Evolutionary conservation across 2,888 invertebrate genomes (phyloP).

Genomic region (Aleiodes leptofemur): DNA sequence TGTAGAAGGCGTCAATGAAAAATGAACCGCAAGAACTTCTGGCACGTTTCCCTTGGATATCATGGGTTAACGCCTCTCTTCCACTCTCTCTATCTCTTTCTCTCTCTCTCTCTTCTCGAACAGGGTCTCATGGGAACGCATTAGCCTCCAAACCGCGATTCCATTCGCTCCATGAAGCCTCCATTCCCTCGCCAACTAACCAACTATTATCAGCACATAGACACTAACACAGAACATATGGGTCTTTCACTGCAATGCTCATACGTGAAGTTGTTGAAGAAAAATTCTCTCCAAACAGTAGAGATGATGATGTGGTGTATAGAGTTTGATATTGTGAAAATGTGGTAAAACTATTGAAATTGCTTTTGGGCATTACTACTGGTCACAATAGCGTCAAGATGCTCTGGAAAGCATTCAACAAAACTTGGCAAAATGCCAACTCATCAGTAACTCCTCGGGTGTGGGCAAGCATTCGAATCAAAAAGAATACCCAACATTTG

Average conservation of each 20-base stretch:
- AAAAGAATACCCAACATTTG: conserved; percentile 39
- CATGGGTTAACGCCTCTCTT: conserved; percentile 20
- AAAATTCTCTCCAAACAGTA: conserved; percentile 2
- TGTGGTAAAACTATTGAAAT: conserved; percentile 62
- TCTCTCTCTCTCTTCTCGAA: too few species aligned
- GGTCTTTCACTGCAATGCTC: conserved; percentile 35
- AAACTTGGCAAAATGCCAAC: conserved; percentile 63
- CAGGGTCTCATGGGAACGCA: conserved; percentile 30
- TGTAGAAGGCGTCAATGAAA: conserved; percentile 13
- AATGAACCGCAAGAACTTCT: conserved; percentile 35
- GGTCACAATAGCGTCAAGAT: conserved; percentile 62
- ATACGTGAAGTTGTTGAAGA: conserved; percentile 5
- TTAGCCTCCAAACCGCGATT: conserved; percentile 35
- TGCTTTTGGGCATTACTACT: conserved; percentile 50
- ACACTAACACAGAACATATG: background rate
- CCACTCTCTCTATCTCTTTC: too few species aligned
- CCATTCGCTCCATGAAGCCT: conserved; percentile 28
- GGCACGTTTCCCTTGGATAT: conserved; percentile 28
- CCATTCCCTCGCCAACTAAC: background rate
- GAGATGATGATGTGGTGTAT: background rate
- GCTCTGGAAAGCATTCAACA: conserved; percentile 58
- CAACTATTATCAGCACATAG: conserved; percentile 13
- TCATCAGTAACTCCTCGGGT: conserved; percentile 60
- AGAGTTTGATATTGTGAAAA: conserved; percentile 42
- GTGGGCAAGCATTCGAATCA: conserved; percentile 35